Base-by-base conservation (phyloP, 2,113 vertebrate genomes). In the Mellivora capensis region DNA sequence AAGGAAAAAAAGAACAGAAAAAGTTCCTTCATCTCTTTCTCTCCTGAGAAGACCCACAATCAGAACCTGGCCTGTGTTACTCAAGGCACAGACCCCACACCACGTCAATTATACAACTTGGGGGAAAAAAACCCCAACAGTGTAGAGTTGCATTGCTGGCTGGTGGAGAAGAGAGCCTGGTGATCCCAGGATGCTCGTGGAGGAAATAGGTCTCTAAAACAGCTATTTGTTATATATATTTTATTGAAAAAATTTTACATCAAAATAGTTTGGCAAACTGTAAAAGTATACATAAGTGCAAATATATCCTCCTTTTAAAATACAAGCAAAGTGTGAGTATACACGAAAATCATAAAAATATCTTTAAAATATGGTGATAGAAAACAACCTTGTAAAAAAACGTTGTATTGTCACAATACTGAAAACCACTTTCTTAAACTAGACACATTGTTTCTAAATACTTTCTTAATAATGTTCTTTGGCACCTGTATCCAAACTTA, bases 241-340 rank as follows among this genome's bases (percentile, higher is more conserved):
- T 99, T 99, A 99, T 99, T 99, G 99, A 99, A 99, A 99, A 98
- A 96, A 98, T 98, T 99, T 99, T 99, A 99, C 99, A 99, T 98
- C 99, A 98, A 98, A 99, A 98, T 98, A 98, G 98, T 98, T 98
- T 98, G 98, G 98, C 99, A 99, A 99, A 98, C 98, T 98, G 97
- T 99, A 98, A 99, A 98, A 98, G 98, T 99, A 99, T 99, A 99
- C 98, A 99, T 99, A 99, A 99, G 99, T 99, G 99, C 99, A 99
- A 99, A 99, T 99, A 99, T 99, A 99, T 99, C 98, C 99, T 98
- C 98, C 98, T 98, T 99, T 99, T 98, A 99, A 99, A 98, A 97
- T 98, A 98, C 95, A 98, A 99, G 99, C 99, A 98, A 99, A 98
- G 98, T 99, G 99, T 99, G 99, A 98, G 98, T 98, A 99, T 99